Base-by-base conservation (phyloP, 1,140 invertebrate species). In the Platyscapa corneri region DNA sequence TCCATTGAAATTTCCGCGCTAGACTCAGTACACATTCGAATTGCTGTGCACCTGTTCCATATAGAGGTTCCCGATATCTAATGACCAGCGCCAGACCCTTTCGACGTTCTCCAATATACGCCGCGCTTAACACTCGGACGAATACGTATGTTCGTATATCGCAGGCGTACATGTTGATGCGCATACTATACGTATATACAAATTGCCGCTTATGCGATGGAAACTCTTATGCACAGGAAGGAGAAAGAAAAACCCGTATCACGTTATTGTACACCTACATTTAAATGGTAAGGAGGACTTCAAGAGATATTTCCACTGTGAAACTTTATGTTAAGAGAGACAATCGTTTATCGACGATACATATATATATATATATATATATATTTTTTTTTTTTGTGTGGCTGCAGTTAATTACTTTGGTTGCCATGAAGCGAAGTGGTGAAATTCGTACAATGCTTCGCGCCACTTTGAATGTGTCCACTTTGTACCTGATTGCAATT, bases 51-150 rank as follows among this genome's bases (percentile, higher is more conserved):
- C 78, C 84, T 85, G 84, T 76, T 85, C 32, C 84, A 53, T 77
- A 79, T 79, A 53, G 37, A 75, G 64, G 80, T 65, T 32, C 67
- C 79, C 53, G 72, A 85, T 85, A 85, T 60, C 30, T 85, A 85
- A 85, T 85, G 79, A 85, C 84, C 84, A 85, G 53, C 34, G 60
- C 53, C 70, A 81, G 84, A 37, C 78, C 84, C 72, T 85, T 85
- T 77, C 67, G 67, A 85, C 67, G 49, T 85, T 32, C 56, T 42
- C 76, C 46, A 79, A 78, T 84, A 79, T 79, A 79, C 83, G 34
- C 37, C 30, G 18, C 30, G 30, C 32, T 74, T 32, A 37, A 27
- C 7, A 42, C n/a, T 1, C 56, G 27, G 3, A 53, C 46, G 5
- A 72, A 46, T 46, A 70, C 10, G 8, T 72, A 53, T 37, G 42